Base-by-base conservation (phyloP, 2,113 vertebrate species). In the Chrysemys picta region DNA sequence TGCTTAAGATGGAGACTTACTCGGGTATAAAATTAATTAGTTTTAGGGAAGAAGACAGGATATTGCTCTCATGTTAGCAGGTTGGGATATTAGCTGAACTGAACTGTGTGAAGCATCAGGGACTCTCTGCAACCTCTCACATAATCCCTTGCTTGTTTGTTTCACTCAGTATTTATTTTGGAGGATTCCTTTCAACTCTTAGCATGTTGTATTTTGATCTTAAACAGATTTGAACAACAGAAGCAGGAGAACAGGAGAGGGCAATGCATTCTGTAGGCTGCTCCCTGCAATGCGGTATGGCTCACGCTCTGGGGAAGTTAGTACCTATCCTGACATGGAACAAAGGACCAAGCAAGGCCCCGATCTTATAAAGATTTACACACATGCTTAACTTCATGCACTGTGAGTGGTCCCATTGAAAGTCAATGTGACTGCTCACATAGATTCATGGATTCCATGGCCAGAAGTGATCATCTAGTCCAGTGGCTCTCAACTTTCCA, bases 11-110 rank as follows among this genome's bases (percentile, higher is more conserved):
- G 14, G 22, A 82, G 80, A 65, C 72, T 42, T 93, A 87, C 80
- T 94, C 93, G 86, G 50, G 87, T 52, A 93, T 27, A 89, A 97
- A 97, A 96, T 95, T 85, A 90, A 97, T 97, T 93, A 72, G 94
- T 95, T 93, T 50, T 1, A 95, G 95, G 94, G 92, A 93, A 95
- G 91, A 88, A 93, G 80, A 0, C 91, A 82, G 91, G 87, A 45
- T 96, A 94, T 93, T 90, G 93, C 82, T 12, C 35, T 81, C 19
- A 31, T 91, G 89, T 92, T 92, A 95, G 86, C 94, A 96, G 90
- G 21, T 88, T 50, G 90, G 88, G 91, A 80, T 91, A 25, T 84
- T 38, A 85, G 8, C 31, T 2, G 10, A 93, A 89, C 76, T 76
- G 91, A 86, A 59, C 2, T 62, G 82, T 80, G 78, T 13, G 1